Conservation (phyloP, 1,140 invertebrate species). For the Leguminivora glycinivorella region DNA sequence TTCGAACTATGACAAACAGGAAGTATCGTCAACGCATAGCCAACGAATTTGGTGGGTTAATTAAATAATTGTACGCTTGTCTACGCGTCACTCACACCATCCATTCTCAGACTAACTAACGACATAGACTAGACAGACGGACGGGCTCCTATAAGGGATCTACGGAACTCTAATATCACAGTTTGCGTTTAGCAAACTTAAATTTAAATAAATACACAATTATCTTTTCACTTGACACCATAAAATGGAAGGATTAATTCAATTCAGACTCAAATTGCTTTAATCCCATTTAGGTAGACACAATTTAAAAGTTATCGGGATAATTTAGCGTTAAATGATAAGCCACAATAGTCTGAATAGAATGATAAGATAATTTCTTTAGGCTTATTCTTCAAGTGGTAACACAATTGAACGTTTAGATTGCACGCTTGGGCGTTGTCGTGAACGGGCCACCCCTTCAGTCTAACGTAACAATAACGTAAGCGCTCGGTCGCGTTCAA, state of each 20-base stretch:
- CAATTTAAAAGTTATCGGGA: background rate
- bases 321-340: too few relatives aligned
- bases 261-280: background rate
- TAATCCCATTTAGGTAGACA: background rate
- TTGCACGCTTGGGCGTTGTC: conserved; percentile 18
- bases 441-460: conserved; percentile 9
- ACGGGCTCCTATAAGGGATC: background rate
- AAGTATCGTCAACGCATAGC: background rate
- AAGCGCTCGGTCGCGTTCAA: conserved; percentile 11
- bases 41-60: conserved; percentile 6
- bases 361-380: background rate
- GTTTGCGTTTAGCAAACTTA: background rate
- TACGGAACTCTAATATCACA: conserved; percentile 10
- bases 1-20: background rate
- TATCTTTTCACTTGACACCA: background rate
- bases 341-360: background rate
- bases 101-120: background rate
- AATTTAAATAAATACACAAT: conserved; percentile 11
- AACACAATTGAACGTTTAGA: background rate
- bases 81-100: background rate
- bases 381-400: background rate
- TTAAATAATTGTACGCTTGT: background rate
- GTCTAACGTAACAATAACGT: conserved; percentile 15
- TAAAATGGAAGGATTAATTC: background rate
- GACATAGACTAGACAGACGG: background rate